phyloP scores from a whole-genome alignment of 2,888 invertebrate species.

The Lissocephala sabroskyi region DNA sequence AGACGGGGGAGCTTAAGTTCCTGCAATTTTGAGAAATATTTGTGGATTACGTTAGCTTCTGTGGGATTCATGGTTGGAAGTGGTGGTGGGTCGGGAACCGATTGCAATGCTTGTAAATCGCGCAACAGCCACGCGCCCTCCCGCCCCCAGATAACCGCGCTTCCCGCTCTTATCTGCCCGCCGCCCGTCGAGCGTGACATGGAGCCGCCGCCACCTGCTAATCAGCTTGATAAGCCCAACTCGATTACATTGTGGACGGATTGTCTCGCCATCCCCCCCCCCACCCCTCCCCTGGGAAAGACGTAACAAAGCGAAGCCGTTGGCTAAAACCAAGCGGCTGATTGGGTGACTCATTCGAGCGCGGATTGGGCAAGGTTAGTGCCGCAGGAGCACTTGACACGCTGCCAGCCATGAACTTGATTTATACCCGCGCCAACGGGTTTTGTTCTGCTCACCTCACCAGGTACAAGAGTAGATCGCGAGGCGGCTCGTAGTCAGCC shows the following conservation, averaged over 20 bases:
- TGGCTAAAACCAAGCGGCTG: too few relatives aligned
- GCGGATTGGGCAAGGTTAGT: conserved; percentile 53
- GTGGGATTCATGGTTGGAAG: neutral
- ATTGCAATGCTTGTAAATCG: conserved; percentile 32
- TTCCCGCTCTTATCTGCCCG: neutral
- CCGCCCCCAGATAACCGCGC: too few relatives aligned
- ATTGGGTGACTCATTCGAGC: conserved; percentile 7
- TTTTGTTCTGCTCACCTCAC: conserved; percentile 75
- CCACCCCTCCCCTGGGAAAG: too few relatives aligned
- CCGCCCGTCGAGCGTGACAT: conserved; percentile 1
- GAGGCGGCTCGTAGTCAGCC: conserved; percentile 76
- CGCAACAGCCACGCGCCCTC: neutral
- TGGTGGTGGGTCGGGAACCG: conserved; percentile 23
- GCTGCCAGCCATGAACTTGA: conserved; percentile 54
- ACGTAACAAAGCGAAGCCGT: too few relatives aligned
- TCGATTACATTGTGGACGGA: too few relatives aligned
- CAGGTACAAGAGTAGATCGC: conserved; percentile 77
- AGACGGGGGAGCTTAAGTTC: conserved; percentile 67
- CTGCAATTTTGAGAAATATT: conserved; percentile 49
- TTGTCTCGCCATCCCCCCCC: too few relatives aligned
- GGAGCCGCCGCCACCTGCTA: too few relatives aligned
- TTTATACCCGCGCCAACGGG: conserved; percentile 45
- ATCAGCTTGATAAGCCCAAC: too few relatives aligned
- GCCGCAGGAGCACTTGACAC: conserved; percentile 49
- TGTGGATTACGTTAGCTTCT: neutral